Base-by-base conservation (phyloP, 2,888 invertebrate genomes). In the Charanyca ferruginea region DNA sequence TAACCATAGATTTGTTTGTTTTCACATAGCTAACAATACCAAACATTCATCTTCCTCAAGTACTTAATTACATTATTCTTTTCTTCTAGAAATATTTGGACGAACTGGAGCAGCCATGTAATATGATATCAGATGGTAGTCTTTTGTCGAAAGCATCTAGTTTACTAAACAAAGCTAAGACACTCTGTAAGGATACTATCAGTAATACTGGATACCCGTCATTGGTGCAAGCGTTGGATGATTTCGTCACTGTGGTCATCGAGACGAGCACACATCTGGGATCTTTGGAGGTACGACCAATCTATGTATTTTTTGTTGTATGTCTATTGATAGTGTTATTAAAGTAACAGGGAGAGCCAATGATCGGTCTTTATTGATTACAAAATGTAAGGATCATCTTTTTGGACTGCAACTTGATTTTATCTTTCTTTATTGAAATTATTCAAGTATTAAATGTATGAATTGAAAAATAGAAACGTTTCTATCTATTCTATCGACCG, bases 261-360 rank as follows among this genome's bases (percentile, higher is more conserved):
- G 97, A 97, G 80, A 97, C 96, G 0, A 97, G 97, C 81, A 96
- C 96, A 22, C 97, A 97, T 87, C 93, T 98, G 59, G 96, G 96
- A 61, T 94, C 96, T 47, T 90, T 97, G 73, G 97, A 97, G 88
- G 96, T 97, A 88, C 87, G 86, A 23, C 3, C 3, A 16, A 2
- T 9, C 3, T 38, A 38, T 16, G 16, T 38, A 4, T 13, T 38
- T 38, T 38, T 38, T 38, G 38, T 38, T 38, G 9, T 32, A 11
- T 32, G 32, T 32, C 9, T 8, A 9, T 28, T 28, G 28, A 28
- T 2, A 9, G 8, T 32, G 8, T 9, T 32, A 9, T 9, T 32
- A 6, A 8, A 32, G 32, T 9, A 32, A 32, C 32, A 32, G 8
- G 9, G 9, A 32, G 8, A 9, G 32, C 9, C 32, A 32, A 9